These are phyloP conservation scores for Cantharis lateralis DNA, from an alignment of 2,888 invertebrate genomes.

Conservation along the genomic window DNA sequence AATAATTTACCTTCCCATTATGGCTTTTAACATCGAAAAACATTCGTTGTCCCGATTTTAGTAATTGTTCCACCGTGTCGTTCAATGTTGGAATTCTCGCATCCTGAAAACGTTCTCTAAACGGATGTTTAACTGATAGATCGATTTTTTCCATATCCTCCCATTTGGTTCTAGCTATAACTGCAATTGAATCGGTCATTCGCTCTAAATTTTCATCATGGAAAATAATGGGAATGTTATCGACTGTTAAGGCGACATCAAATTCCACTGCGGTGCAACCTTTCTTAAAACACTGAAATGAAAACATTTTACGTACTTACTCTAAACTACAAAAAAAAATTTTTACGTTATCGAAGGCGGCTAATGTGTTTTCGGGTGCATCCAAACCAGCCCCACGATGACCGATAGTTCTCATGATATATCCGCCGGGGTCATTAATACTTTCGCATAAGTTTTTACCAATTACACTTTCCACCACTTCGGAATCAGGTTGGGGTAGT, in stretches of 20 bases:
- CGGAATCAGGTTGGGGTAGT: slow-evolving; percentile 57
- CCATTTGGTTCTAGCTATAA: slow-evolving; percentile 65
- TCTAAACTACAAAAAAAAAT: background rate
- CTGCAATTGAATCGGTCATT: slow-evolving; percentile 61
- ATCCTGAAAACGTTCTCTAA: slow-evolving; percentile 67
- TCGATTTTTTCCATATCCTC: slow-evolving; percentile 66
- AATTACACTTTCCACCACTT: slow-evolving; percentile 58
- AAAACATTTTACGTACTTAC: background rate
- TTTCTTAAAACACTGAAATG: slow-evolving; percentile 67
- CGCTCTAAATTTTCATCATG: slow-evolving; percentile 76
- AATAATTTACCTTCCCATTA: slow-evolving; percentile 62
- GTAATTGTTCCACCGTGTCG: slow-evolving; percentile 69
- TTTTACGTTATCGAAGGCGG: slow-evolving; percentile 70
- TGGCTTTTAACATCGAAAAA: slow-evolving; percentile 81
- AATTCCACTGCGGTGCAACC: slow-evolving; percentile 79
- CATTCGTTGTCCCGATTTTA: slow-evolving; percentile 69
- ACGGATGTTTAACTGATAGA: slow-evolving; percentile 71
- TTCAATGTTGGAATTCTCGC: slow-evolving; percentile 71
- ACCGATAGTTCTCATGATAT: slow-evolving; percentile 67
- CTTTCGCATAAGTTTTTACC: slow-evolving; percentile 57
- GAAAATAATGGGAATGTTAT: slow-evolving; percentile 74
- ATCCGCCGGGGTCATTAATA: slow-evolving; percentile 54
- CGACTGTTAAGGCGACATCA: slow-evolving; percentile 74
- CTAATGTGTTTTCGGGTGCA: slow-evolving; percentile 80
- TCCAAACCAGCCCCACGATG: slow-evolving; percentile 78